Base-by-base conservation (phyloP, 2,797 vertebrate species). In the Cirrhinus molitorella region DNA sequence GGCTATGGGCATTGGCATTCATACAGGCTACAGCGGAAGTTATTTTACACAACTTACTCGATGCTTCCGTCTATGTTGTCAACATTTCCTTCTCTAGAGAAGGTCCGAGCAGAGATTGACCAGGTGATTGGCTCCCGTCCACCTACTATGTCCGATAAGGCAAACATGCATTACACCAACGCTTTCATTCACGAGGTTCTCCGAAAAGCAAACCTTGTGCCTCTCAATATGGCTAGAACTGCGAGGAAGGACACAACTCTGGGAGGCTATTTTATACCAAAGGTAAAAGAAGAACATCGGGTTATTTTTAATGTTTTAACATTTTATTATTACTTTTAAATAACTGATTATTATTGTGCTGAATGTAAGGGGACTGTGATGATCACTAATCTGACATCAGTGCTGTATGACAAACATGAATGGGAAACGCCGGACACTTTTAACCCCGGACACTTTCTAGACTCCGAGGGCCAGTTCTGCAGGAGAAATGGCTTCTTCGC, bases 81-180 rank as follows among this genome's bases (percentile, higher is more conserved):
- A 28, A 14, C 43, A 31, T 66, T 53, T 65, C 37, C 21, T 37
- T 28, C 31, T 23, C 59, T 70, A 96, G 96, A 94, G 84, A 96
- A 95, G 89, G 95, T 95, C 47, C 96, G 97, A 71, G 93, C 88
- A 0, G 97, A 99, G 92, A 96, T 98, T 0, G 95, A 97, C 10
- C 21, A 71, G 0, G 95, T 96, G 59, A 87, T 97, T 0, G 96
- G 92, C 68, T 91, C 87, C 0, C 94, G 90, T 67, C 93, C 85
- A 14, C 95, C 96, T 0, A 87, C 85, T 16, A 40, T 93, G 82
- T 89, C 91, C 0, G 93, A 96, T 83, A 94, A 93, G 83, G 87
- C 91, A 34, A 92, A 86, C 80, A 87, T 97, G 92, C 96, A 95
- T 34, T 98, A 96, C 87, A 96, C 95, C 74, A 93, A 97, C 0